Percentiles rank a stretch among this genome's conserved stretches.
Evolutionary conservation across 2,797 vertebrate species (phyloP).

Genomic region (Triplophysa bombifrons): DNA sequence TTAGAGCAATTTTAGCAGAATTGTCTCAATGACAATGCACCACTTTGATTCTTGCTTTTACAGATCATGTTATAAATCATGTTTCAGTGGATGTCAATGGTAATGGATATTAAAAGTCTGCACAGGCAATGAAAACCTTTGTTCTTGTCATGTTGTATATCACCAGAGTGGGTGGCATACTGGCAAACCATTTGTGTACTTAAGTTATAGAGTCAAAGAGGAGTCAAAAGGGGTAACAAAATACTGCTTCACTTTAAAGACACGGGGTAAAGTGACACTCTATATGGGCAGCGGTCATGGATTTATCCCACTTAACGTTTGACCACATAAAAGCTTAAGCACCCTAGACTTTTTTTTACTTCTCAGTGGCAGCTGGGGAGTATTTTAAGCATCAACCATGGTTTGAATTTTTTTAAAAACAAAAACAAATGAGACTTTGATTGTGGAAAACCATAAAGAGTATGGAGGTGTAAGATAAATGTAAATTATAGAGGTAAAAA

Average conservation of each 20-base stretch:
- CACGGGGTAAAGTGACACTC: background rate
- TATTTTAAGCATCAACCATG: too few relatives aligned
- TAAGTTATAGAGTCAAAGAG: background rate
- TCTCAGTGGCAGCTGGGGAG: too few relatives aligned
- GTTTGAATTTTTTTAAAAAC: too few relatives aligned
- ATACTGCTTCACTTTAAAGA: background rate
- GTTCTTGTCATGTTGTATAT: background rate
- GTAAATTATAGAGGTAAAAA: too few relatives aligned
- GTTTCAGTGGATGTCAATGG: background rate
- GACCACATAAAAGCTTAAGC: background rate
- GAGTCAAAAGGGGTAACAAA: background rate
- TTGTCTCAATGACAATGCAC: background rate
- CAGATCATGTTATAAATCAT: background rate
- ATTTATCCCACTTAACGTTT: slow-evolving; percentile 50
- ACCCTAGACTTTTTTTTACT: too few relatives aligned
- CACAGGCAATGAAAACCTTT: background rate
- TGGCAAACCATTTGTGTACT: background rate
- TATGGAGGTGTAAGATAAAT: too few relatives aligned
- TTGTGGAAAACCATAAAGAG: too few relatives aligned
- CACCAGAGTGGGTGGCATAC: background rate
- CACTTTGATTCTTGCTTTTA: background rate
- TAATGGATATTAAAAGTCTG: background rate
- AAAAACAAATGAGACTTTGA: too few relatives aligned
- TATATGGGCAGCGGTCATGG: background rate
- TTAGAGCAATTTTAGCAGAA: background rate